Percentiles rank a stretch among this genome's conserved stretches.
Evolutionary conservation across 2,888 invertebrate genomes (phyloP).

Genomic region (Megalurothrips usitatus): DNA sequence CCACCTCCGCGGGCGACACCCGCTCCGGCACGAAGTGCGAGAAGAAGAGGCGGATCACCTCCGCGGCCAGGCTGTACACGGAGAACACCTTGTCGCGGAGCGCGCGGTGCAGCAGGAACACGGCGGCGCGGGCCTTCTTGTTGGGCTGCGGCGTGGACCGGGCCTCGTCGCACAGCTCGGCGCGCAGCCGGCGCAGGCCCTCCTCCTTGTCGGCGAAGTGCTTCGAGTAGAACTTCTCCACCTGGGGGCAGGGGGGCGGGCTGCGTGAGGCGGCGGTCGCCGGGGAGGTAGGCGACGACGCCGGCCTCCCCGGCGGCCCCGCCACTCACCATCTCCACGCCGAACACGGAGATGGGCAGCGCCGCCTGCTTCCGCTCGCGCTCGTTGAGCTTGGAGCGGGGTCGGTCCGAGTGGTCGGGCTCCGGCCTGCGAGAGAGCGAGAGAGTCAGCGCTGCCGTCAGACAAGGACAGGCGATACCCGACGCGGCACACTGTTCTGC

Average conservation of each 20-base stretch:
- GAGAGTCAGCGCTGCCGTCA: background rate
- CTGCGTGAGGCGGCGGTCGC: background rate
- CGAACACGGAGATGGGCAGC: constrained; percentile 85
- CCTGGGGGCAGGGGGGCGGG: constrained; percentile 51
- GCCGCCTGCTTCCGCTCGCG: constrained; percentile 83
- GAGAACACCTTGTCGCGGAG: constrained; percentile 84
- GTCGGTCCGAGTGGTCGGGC: constrained; percentile 28
- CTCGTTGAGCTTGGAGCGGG: constrained; percentile 60
- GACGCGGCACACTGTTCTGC: background rate
- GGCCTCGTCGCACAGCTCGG: constrained; percentile 48
- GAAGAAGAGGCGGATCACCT: constrained; percentile 73
- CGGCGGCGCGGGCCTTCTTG: constrained; percentile 77
- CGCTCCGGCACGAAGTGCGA: constrained; percentile 80
- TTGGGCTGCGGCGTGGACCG: constrained; percentile 50
- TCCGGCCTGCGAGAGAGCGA: constrained; percentile 9
- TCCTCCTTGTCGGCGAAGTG: constrained; percentile 87
- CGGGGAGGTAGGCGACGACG: background rate
- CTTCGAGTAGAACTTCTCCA: constrained; percentile 86
- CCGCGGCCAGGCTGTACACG: constrained; percentile 79
- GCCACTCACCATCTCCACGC: constrained; percentile 69
- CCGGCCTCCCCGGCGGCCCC: background rate
- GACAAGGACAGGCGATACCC: no score
- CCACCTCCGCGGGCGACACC: constrained; percentile 76
- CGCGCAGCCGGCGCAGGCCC: constrained; percentile 66
- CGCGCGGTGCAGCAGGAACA: constrained; percentile 71